phyloP scores from a whole-genome alignment of 64 coral and sea anemone species.

The Actinia equina region DNA sequence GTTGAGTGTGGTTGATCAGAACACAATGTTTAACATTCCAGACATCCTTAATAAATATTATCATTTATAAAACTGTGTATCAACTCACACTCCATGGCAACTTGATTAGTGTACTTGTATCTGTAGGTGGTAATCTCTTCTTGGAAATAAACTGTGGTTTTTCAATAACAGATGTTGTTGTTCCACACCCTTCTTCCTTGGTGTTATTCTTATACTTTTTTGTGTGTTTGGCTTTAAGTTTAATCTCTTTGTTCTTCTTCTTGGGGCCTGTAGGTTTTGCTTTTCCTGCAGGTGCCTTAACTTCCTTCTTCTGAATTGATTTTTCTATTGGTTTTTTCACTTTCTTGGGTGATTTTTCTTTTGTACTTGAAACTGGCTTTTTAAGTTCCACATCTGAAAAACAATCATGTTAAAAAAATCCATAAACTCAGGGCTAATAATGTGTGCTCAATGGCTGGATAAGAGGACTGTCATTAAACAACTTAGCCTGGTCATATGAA shows the following conservation, averaged over 20 bases:
- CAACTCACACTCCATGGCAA: constrained; percentile 87
- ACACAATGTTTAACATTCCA: too few relatives aligned
- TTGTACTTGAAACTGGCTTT: background rate
- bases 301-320: background rate
- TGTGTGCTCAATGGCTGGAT: too few relatives aligned
- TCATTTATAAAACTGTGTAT: background rate
- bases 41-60: too few relatives aligned
- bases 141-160: background rate
- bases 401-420: too few relatives aligned
- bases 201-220: background rate
- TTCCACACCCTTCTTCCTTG: background rate
- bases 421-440: too few relatives aligned
- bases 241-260: constrained; percentile 5
- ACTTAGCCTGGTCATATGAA: too few relatives aligned
- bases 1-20: too few relatives aligned
- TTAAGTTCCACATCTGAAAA: background rate
- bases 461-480: too few relatives aligned
- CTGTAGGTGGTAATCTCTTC: background rate
- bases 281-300: background rate
- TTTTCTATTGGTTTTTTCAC: constrained; percentile 3
- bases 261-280: background rate
- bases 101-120: constrained; percentile 32
- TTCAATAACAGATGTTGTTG: background rate
- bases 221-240: constrained; percentile 9
- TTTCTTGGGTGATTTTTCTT: constrained; percentile 32